Evolutionary conservation across 2,888 invertebrate genomes (phyloP).

Genomic region (Aplocera efformata): DNA sequence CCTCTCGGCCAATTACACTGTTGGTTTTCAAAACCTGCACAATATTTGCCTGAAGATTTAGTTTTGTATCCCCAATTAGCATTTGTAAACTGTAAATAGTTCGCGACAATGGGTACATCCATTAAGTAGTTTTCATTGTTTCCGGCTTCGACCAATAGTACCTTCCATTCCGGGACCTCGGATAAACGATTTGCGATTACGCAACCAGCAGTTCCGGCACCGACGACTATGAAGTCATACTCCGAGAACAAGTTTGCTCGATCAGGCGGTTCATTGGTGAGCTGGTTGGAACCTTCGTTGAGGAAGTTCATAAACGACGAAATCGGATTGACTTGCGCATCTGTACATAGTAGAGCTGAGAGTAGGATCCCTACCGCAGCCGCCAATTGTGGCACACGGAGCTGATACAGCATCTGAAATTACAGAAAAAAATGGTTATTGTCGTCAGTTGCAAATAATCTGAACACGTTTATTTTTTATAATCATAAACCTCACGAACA

Average conservation of each 20-base stretch:
- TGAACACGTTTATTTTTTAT: too few species aligned
- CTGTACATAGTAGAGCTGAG: conserved; percentile 40
- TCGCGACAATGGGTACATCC: conserved; percentile 88
- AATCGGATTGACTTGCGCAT: conserved; percentile 60
- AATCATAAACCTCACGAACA: too few species aligned
- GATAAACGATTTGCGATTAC: conserved; percentile 86
- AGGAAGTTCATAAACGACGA: conserved; percentile 77
- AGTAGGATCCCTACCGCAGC: conserved; percentile 49
- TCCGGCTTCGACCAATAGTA: conserved; percentile 88
- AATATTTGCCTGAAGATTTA: conserved; percentile 85
- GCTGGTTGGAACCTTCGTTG: conserved; percentile 74
- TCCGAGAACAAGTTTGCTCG: conserved; percentile 70
- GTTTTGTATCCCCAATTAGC: conserved; percentile 92
- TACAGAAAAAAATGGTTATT: conserved; percentile 8
- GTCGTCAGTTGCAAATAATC: too few species aligned
- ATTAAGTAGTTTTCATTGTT: conserved; percentile 84
- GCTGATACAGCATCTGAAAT: conserved; percentile 64
- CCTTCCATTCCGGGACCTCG: conserved; percentile 84
- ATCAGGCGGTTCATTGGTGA: conserved; percentile 77
- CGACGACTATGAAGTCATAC: conserved; percentile 89
- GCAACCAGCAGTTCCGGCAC: conserved; percentile 91
- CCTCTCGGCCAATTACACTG: conserved; percentile 90
- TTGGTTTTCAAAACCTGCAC: conserved; percentile 86
- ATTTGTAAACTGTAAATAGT: conserved; percentile 85
- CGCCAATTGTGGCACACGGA: conserved; percentile 39